Percentiles rank a stretch among this genome's conserved stretches.
phyloP scores from a whole-genome alignment of 2,888 invertebrate species.

The Erebia aethiops region DNA sequence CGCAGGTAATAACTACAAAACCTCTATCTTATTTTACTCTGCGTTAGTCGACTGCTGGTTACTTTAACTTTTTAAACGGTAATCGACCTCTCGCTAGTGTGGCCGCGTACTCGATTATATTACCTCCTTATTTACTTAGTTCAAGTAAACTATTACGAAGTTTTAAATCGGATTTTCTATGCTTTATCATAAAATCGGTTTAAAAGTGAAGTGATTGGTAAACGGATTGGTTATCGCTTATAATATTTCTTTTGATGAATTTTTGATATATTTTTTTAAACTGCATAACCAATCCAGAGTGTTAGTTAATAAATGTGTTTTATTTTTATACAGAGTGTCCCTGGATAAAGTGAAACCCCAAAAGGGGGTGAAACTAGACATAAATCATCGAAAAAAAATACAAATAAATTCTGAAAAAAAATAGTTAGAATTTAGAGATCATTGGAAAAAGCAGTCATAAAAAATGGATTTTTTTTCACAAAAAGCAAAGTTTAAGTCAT shows the following conservation, averaged over 20 bases:
- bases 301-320: background rate
- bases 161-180: background rate
- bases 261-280: too few species aligned
- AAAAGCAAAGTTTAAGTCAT: too few species aligned
- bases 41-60: slow-evolving; percentile 14
- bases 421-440: too few species aligned
- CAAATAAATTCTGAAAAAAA: too few species aligned
- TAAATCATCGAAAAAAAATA: too few species aligned
- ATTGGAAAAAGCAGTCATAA: too few species aligned
- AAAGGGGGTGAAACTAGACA: too few species aligned
- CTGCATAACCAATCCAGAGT: background rate
- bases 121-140: background rate
- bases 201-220: background rate
- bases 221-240: background rate
- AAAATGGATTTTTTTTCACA: too few species aligned
- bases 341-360: too few species aligned
- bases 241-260: too few species aligned
- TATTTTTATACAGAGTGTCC: too few species aligned
- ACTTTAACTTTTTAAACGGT: slow-evolving; percentile 38
- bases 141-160: background rate
- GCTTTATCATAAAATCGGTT: background rate
- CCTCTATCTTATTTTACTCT: slow-evolving; percentile 26
- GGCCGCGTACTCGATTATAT: slow-evolving; percentile 23
- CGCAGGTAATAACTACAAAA: background rate
- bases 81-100: slow-evolving; percentile 32